Conservation (phyloP, 2,888 invertebrate species). For the Amphimallon solstitiale region DNA sequence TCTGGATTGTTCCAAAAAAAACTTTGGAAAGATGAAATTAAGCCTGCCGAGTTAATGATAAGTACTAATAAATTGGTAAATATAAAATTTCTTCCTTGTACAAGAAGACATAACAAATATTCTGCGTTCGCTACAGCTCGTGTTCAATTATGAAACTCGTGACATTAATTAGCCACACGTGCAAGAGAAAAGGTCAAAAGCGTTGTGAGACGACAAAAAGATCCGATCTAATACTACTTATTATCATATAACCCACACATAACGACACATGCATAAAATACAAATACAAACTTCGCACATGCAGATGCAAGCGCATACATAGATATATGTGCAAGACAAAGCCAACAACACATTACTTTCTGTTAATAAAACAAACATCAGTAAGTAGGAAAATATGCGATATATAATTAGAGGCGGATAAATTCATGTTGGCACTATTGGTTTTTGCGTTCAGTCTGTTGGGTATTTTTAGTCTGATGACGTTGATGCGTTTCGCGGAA, state of each 20-base stretch:
- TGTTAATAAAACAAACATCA: slow-evolving; percentile 12
- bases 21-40: too few species aligned
- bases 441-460: slow-evolving; percentile 22
- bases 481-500: slow-evolving; percentile 24
- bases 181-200: slow-evolving; percentile 24
- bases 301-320: neutral
- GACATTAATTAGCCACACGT: slow-evolving; percentile 26
- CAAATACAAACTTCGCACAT: neutral
- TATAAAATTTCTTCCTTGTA: neutral
- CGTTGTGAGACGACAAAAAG: neutral
- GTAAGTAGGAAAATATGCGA: slow-evolving; percentile 15
- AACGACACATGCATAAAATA: neutral
- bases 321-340: slow-evolving; percentile 12
- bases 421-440: slow-evolving; percentile 22
- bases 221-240: neutral
- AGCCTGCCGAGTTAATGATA: too few species aligned
- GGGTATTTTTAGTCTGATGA: slow-evolving; percentile 22
- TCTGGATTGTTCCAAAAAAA: too few species aligned
- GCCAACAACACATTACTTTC: slow-evolving; percentile 8
- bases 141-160: slow-evolving; percentile 28
- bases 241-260: neutral
- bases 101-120: slow-evolving; percentile 20
- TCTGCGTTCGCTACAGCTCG: slow-evolving; percentile 17
- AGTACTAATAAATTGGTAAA: too few species aligned
- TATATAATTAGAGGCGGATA: slow-evolving; percentile 30